These are phyloP conservation scores for Dendrolimus houi DNA, from an alignment of 2,888 invertebrate genomes.

Conservation along the genomic window DNA sequence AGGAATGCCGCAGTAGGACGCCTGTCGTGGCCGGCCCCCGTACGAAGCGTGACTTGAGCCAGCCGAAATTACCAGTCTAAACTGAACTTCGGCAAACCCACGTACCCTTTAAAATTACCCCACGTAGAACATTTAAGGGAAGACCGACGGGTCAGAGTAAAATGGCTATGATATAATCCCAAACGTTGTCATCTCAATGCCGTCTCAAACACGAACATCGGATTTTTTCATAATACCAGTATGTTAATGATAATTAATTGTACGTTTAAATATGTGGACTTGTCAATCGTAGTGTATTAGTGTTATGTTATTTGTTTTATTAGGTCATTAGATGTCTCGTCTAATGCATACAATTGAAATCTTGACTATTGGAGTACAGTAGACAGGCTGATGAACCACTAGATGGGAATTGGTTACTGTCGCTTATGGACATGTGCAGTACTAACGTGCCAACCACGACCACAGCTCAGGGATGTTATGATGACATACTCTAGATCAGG, in stretches of 20 bases:
- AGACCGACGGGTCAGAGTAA: conserved; percentile 23
- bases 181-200: conserved; percentile 71
- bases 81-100: conserved; percentile 20
- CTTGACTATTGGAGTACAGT: too few relatives aligned
- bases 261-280: conserved; percentile 51
- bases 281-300: conserved; percentile 62
- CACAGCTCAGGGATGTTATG: too few relatives aligned
- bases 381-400: too few relatives aligned
- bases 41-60: conserved; percentile 50
- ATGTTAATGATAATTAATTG: conserved; percentile 68
- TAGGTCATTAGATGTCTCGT: conserved; percentile 23
- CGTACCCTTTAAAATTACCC: conserved; percentile 20
- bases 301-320: conserved; percentile 46
- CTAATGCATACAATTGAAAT: not conserved
- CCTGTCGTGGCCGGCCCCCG: conserved; percentile 57
- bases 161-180: conserved; percentile 54
- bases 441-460: too few relatives aligned
- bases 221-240: conserved; percentile 42
- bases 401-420: too few relatives aligned
- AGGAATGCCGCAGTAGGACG: conserved; percentile 57
- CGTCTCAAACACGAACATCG: conserved; percentile 61
- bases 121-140: conserved; percentile 14
- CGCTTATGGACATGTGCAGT: too few relatives aligned
- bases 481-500: too few relatives aligned
- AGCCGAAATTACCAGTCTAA: conserved; percentile 29